phyloP scores from a whole-genome alignment of 2,113 vertebrate genomes.

The Copsychus sechellarum region DNA sequence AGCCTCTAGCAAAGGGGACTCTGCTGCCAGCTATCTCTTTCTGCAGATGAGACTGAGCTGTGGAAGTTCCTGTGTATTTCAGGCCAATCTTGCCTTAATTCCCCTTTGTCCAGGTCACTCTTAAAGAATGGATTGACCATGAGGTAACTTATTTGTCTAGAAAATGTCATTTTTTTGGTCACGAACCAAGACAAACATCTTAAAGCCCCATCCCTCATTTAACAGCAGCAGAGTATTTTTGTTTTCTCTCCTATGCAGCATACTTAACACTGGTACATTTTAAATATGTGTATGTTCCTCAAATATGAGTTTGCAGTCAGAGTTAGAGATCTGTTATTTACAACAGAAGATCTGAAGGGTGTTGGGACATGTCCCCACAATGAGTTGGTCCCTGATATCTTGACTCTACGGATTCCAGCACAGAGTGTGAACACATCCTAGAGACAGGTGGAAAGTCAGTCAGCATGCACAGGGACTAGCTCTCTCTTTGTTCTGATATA shows the following conservation, averaged over 20 bases:
- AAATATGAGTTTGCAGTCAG: background rate
- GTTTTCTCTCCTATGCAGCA: background rate
- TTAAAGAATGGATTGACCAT: background rate
- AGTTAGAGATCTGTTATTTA: background rate
- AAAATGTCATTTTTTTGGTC: background rate
- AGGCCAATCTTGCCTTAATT: background rate
- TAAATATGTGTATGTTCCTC: background rate
- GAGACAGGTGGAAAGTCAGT: background rate
- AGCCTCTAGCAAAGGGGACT: background rate
- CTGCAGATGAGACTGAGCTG: background rate
- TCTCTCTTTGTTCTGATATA: background rate
- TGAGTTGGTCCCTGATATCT: fast-evolving
- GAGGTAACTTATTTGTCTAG: background rate
- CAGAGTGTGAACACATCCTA: background rate
- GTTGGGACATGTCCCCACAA: background rate
- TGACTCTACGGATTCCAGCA: background rate
- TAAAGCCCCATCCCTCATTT: background rate
- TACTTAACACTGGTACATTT: background rate
- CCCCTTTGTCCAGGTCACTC: background rate
- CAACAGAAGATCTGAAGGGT: background rate
- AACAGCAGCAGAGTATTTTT: background rate
- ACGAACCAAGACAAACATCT: background rate
- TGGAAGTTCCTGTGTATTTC: background rate
- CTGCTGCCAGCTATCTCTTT: background rate
- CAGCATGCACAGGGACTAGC: fast-evolving